Base-by-base conservation (phyloP, 2,797 vertebrate species). In the Sebastes hubbsi region DNA sequence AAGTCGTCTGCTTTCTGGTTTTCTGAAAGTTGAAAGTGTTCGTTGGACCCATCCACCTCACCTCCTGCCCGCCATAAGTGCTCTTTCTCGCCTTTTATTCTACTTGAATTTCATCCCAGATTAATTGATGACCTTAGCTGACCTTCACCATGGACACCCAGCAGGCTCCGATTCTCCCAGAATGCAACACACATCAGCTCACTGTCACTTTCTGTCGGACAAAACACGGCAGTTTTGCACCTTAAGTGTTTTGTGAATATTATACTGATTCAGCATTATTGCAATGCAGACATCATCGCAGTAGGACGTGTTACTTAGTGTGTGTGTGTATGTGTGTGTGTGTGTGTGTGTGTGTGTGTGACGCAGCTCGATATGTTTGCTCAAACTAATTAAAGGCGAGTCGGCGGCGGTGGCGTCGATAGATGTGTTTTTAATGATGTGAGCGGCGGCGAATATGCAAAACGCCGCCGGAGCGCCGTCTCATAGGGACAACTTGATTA, bases 401-500 rank as follows among this genome's bases (percentile, higher is more conserved):
- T 91, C 81, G 20, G 84, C 30, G 66, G 73, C 59, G 36, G 24
- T 91, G 95, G 92, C 91, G 68, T 75, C 87, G 94, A 95, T 92
- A 81, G 94, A 96, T 96, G 94, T 49, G 68, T 91, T 94, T 96
- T 95, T 96, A 95, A 96, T 94, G 90, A 96, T 94, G 94, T 92
- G 90, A 94, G 85, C 81, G 68, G 81, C 80, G 90, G 94, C 89
- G 92, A 94, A 95, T 95, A 96, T 96, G 96, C 95, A 96, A 90
- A 95, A 89, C 75, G 46, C 82, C 87, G 71, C 62, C 75, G 25
- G 78, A 72, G 86, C 64, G 12, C 62, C 59, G 67, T 89, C 83
- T 77, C 88, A 84, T 82, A 75, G 91, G 78, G 82, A 91, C 89
- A 85, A 82, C 88, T 93, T 95, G 95, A 96, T 95, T 96, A 91